Conservation (phyloP, 2,888 invertebrate genomes). For the Pyrgus malvae region DNA sequence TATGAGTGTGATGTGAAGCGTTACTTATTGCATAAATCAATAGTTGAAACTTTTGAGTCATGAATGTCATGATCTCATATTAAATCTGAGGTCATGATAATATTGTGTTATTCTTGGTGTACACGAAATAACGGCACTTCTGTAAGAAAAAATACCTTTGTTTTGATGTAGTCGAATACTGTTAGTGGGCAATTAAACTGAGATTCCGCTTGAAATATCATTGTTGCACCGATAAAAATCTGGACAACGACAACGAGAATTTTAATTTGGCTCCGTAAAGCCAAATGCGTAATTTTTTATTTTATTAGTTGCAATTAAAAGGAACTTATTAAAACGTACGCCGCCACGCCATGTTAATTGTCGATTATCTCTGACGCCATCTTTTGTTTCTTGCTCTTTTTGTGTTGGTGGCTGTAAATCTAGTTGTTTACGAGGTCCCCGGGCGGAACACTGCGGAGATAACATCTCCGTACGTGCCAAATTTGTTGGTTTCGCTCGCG, state of each 20-base stretch:
- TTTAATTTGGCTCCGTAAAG: conserved; percentile 22
- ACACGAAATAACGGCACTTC: too few species aligned
- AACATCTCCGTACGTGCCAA: conserved; percentile 42
- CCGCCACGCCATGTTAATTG: conserved; percentile 47
- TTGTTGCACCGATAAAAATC: conserved; percentile 16
- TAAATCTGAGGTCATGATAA: too few species aligned
- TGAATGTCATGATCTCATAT: too few species aligned
- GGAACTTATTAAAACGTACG: conserved; percentile 47
- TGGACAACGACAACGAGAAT: conserved; percentile 6
- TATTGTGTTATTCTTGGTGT: too few species aligned
- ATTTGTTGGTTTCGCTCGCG: conserved; percentile 35
- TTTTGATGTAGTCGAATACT: not conserved
- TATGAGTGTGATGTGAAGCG: too few species aligned
- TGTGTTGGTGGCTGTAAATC: conserved; percentile 44
- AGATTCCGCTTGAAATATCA: conserved; percentile 13
- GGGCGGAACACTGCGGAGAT: conserved; percentile 40
- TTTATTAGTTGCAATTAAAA: conserved; percentile 47
- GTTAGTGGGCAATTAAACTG: conserved; percentile 3
- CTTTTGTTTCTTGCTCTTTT: conserved; percentile 42
- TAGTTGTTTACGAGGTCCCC: conserved; percentile 51
- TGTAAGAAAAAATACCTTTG: not conserved
- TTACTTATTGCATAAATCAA: too few species aligned
- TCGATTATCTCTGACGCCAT: conserved; percentile 52
- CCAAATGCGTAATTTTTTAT: conserved; percentile 30
- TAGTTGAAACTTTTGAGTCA: too few species aligned